Evolutionary conservation across 2,113 vertebrate species (phyloP).

Genomic region (Origma solitaria): DNA sequence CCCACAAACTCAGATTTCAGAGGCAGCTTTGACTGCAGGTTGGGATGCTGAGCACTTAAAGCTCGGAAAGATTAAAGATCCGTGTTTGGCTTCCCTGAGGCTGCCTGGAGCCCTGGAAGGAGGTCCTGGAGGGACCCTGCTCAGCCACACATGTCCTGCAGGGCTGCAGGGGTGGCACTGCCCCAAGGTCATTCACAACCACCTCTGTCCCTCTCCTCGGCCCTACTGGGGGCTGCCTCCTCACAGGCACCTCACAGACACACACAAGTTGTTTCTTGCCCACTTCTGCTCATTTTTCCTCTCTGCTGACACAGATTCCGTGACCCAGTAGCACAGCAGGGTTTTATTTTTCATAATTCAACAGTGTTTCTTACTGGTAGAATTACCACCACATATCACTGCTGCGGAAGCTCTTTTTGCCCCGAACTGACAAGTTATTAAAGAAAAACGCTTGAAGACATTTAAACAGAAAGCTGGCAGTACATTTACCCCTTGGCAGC

Average conservation of each 20-base stretch:
- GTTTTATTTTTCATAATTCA: background rate
- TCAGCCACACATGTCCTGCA: rapidly evolving
- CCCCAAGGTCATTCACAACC: background rate
- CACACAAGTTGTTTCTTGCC: background rate
- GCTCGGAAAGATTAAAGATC: background rate
- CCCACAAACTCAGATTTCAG: background rate
- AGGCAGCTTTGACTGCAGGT: background rate
- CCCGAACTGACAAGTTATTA: background rate
- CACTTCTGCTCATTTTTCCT: background rate
- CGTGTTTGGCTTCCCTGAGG: background rate
- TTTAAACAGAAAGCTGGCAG: background rate
- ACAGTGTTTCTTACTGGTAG: background rate
- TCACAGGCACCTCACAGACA: background rate
- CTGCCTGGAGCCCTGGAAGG: background rate
- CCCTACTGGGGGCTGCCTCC: background rate
- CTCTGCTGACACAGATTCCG: background rate
- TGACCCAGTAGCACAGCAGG: background rate
- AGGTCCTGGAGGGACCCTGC: background rate
- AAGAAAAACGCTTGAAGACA: background rate
- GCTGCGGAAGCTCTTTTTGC: background rate
- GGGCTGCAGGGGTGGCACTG: background rate
- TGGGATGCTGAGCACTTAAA: background rate
- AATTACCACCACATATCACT: background rate
- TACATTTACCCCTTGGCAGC: background rate
- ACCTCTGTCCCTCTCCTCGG: background rate